A percentile compares a stretch with the other conserved stretches of the same genome.
Conservation (phyloP, 2,888 invertebrate genomes). For the Tanypteryx hageni region DNA sequence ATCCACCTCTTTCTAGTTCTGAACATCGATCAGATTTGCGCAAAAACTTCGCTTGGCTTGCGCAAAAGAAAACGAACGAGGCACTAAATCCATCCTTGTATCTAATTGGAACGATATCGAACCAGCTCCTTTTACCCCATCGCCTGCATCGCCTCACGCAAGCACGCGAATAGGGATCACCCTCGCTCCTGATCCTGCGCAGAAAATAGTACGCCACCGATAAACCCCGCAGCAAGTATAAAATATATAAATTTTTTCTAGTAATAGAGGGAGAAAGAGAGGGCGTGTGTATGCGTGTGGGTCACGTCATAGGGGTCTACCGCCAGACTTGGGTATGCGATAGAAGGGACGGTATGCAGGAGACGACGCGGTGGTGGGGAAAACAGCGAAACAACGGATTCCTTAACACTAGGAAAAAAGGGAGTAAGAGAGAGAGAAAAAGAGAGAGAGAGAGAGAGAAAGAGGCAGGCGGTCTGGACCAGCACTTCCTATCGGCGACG, state of each 20-base stretch:
- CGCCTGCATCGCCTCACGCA: background rate
- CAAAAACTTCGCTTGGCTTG: too few species aligned
- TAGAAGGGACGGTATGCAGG: background rate
- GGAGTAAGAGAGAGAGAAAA: background rate
- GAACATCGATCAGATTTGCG: too few species aligned
- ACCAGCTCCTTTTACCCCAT: background rate
- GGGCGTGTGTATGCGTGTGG: constrained; percentile 11
- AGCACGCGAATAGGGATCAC: background rate
- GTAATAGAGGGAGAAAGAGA: background rate
- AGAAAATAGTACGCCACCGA: constrained; percentile 16
- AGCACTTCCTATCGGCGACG: background rate
- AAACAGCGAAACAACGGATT: too few species aligned
- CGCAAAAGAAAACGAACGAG: too few species aligned
- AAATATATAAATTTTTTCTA: background rate
- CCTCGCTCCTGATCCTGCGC: background rate
- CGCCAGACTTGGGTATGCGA: background rate
- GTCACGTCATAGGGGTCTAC: background rate
- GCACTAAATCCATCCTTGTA: too few species aligned
- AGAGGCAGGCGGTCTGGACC: background rate
- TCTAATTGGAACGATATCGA: too few species aligned
- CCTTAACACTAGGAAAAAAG: too few species aligned
- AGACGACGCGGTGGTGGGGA: too few species aligned
- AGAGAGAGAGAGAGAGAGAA: background rate
- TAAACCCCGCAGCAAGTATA: constrained; percentile 9
- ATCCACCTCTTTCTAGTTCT: too few species aligned